A percentile compares a stretch with the other conserved stretches of the same genome.
These are phyloP conservation scores for Bursaphelenchus okinawaensis DNA, from an alignment of 2,888 invertebrate genomes.

Conservation along the genomic window DNA sequence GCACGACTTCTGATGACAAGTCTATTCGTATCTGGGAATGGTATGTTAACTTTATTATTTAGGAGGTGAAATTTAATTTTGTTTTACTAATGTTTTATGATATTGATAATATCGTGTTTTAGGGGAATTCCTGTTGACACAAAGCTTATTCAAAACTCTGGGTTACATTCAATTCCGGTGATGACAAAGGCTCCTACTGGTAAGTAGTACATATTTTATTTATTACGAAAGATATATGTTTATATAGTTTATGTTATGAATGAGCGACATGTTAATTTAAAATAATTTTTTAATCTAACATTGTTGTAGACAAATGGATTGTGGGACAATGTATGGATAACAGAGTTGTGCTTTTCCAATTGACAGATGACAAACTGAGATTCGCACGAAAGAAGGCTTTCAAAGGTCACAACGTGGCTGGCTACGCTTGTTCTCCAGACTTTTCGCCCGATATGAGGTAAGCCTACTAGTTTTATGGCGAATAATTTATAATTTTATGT, in stretches of 20 bases:
- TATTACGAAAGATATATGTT: no score
- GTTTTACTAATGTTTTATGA: conserved; percentile 8
- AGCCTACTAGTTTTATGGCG: no score
- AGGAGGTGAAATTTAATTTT: neutral
- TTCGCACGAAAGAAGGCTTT: conserved; percentile 96
- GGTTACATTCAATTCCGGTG: conserved; percentile 97
- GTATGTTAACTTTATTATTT: no score
- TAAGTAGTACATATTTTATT: no score
- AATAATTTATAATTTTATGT: neutral
- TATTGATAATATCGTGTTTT: conserved; percentile 13
- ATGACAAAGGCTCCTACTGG: conserved; percentile 88
- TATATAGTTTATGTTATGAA: conserved; percentile 2
- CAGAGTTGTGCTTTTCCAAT: conserved; percentile 93
- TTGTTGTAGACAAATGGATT: conserved; percentile 77
- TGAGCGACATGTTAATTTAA: no score
- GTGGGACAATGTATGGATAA: conserved; percentile 99
- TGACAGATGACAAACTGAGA: conserved; percentile 84
- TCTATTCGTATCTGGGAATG: conserved; percentile 98
- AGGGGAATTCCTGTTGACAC: conserved; percentile 77
- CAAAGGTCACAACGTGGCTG: conserved; percentile 96
- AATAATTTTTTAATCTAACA: neutral
- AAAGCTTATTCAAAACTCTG: conserved; percentile 98
- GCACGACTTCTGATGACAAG: conserved; percentile 98
- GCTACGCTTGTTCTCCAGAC: conserved; percentile 92
- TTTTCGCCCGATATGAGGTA: conserved; percentile 97